Percentiles rank a stretch among this genome's conserved stretches.
These are phyloP conservation scores for Chrysolina americana DNA, from an alignment of 2,888 invertebrate genomes.

Conservation along the genomic window DNA sequence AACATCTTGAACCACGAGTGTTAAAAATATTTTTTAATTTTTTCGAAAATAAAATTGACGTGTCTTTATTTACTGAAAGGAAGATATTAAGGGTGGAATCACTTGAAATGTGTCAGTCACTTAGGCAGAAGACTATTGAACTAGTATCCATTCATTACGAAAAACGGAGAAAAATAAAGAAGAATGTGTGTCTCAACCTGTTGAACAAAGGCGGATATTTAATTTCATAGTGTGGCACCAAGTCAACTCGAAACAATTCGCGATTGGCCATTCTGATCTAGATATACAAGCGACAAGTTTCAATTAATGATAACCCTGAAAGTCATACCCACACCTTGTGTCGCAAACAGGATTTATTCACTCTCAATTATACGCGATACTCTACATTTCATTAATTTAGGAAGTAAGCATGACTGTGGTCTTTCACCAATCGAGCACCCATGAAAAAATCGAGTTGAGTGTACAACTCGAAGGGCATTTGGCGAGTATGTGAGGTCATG, in stretches of 20 bases:
- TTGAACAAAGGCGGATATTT: background rate
- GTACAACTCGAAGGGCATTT: conserved; percentile 5
- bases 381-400: conserved; percentile 4
- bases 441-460: conserved; percentile 6
- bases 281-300: background rate
- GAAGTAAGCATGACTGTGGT: background rate
- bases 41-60: no score
- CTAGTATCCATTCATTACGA: no score
- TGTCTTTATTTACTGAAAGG: no score
- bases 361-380: background rate
- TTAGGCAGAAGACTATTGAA: no score
- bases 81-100: no score
- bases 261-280: background rate
- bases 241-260: background rate
- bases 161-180: no score
- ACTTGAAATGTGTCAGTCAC: no score
- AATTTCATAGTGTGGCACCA: no score
- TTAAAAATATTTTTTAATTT: no score
- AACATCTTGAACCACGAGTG: no score
- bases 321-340: conserved; percentile 8
- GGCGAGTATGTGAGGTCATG: conserved; percentile 7
- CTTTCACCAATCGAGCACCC: background rate
- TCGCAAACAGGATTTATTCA: conserved; percentile 8
- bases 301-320: conserved; percentile 1
- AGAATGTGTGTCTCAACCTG: background rate